Evolutionary conservation across 2,113 vertebrate species (phyloP).

Genomic region (Hippocampus guttulatus): DNA sequence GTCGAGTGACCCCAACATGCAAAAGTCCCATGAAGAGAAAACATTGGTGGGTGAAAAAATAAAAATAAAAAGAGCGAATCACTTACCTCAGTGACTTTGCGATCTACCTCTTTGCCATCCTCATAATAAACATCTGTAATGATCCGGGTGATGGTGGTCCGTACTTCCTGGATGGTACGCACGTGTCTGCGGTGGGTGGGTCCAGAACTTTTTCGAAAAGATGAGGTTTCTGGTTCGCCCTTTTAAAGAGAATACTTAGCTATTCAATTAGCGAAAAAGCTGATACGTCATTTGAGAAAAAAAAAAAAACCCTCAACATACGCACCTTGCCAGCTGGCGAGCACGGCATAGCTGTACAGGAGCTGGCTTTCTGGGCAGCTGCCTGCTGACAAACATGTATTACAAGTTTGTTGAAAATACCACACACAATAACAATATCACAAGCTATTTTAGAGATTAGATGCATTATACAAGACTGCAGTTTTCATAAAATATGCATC

Average conservation of each 20-base stretch:
- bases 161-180: slow-evolving; percentile 90
- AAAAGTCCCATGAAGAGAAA: not conserved
- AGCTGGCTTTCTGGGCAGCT: slow-evolving; percentile 68
- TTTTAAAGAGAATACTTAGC: slow-evolving; percentile 18
- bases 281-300: not conserved
- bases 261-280: not conserved
- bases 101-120: slow-evolving; percentile 89
- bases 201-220: slow-evolving; percentile 69
- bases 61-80: not conserved
- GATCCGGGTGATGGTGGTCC: slow-evolving; percentile 85
- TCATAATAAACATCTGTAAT: slow-evolving; percentile 93
- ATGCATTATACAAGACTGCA: too few species aligned
- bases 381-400: slow-evolving; percentile 42
- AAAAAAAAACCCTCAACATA: not conserved
- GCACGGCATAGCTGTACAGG: slow-evolving; percentile 50
- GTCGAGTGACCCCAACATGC: not conserved
- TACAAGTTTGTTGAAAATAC: not conserved
- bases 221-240: slow-evolving; percentile 61
- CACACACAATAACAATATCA: not conserved
- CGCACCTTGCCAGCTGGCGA: slow-evolving; percentile 57
- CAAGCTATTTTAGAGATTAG: too few species aligned
- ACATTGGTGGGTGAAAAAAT: slow-evolving; percentile 18
- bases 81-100: slow-evolving; percentile 85
- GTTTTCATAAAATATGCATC: too few species aligned
- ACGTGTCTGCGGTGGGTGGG: slow-evolving; percentile 78